Percentiles rank a stretch among this genome's conserved stretches.
Evolutionary conservation across 1,140 invertebrate species (phyloP).

Genomic region (Pseudomyrmex cubaensis): DNA sequence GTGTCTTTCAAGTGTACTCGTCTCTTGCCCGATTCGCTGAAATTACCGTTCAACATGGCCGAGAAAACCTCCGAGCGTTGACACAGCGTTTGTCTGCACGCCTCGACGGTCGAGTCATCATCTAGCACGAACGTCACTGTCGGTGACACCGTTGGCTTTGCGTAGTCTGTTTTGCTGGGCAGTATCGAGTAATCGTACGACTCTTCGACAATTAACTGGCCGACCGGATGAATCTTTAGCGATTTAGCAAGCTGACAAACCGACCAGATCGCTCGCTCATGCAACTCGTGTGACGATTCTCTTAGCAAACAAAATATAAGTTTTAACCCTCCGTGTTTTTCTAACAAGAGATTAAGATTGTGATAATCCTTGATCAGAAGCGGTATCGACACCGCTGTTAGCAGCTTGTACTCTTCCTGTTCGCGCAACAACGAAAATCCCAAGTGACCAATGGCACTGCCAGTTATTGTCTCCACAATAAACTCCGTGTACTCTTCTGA

Average conservation of each 20-base stretch:
- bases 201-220: constrained; percentile 26
- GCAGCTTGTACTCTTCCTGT: constrained; percentile 74
- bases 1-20: constrained; percentile 86
- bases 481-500: constrained; percentile 71
- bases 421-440: constrained; percentile 76
- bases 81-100: constrained; percentile 87
- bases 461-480: constrained; percentile 76
- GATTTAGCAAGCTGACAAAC: constrained; percentile 78
- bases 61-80: constrained; percentile 88
- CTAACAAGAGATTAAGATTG: constrained; percentile 73
- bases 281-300: constrained; percentile 71
- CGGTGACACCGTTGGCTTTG: constrained; percentile 68
- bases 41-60: constrained; percentile 88
- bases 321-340: constrained; percentile 76
- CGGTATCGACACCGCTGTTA: constrained; percentile 82
- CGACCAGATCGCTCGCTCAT: constrained; percentile 79
- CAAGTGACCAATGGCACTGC: constrained; percentile 79
- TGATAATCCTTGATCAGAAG: constrained; percentile 77
- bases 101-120: constrained; percentile 87
- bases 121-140: constrained; percentile 88
- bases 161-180: constrained; percentile 47
- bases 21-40: constrained; percentile 88
- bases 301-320: constrained; percentile 78
- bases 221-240: constrained; percentile 74
- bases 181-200: constrained; percentile 21